Evolutionary conservation across 1,140 invertebrate genomes (phyloP), one percentile per base, ranked within the genome.

Genomic region (Gryon sp.): DNA sequence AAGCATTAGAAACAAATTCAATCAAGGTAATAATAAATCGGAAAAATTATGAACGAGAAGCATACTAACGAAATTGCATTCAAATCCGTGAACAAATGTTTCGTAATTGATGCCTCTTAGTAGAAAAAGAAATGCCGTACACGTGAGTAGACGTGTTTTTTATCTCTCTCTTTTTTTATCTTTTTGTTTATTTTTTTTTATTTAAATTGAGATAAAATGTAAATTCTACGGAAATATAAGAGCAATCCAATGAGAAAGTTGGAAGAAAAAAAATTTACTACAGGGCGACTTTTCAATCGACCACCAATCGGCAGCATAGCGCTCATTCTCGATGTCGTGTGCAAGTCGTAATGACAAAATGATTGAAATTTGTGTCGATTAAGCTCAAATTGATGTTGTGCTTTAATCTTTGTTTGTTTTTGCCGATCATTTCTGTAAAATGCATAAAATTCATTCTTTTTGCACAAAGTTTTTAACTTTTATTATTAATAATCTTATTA

Each of bases 61-160:
- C 81, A 28, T 65, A 79, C 78, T 82, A 83, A 82, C 48, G 80
- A 78, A 68, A 63, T 78, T 76, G 82, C 83, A 84, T 83, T 82
- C 83, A 65, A 70, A 55, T 70, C 59, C 52, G 66, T 59, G 62
- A 55, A 52, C 14, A 38, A 53, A 53, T 28, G 53, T 40, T 28
- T 55, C 7, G n/a, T 69, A 75, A 50, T 69, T 59, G 2, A 43
- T 16, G 28, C 34, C 48, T 34, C 5, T 5, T 5, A 2, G 24
- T 43, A 43, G 22, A 45, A 20, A 60, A 66, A 65, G 11, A 26
- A 70, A 77, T 63, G 57, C 26, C 50, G 45, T 55, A 74, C 55
- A 53, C 48, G 46, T 52, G 69, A 73, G 18, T 43, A n/a, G 55
- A 66, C 53, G 69, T 63, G n/a, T n/a, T n/a, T n/a, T n/a, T n/a